Percentiles rank a stretch among this genome's conserved stretches.
Conservation (phyloP, 92 coral and sea anemone genomes). For the Siderastrea radians region DNA sequence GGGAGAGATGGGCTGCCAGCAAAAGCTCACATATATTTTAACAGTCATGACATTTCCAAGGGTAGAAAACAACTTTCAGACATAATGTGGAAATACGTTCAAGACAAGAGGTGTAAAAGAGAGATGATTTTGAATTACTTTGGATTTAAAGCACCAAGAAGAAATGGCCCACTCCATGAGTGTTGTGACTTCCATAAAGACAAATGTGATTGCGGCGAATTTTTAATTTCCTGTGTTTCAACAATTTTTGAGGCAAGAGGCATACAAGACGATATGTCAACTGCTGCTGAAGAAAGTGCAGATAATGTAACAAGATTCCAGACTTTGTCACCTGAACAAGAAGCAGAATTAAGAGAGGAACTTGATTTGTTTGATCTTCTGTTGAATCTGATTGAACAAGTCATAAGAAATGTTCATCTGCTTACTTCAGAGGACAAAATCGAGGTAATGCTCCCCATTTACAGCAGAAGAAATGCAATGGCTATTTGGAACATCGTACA, state of each 20-base stretch:
- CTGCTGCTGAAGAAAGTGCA: not conserved
- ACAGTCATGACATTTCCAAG: slow-evolving; percentile 56
- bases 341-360: slow-evolving; percentile 34
- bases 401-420: slow-evolving; percentile 4
- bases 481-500: not conserved
- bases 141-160: slow-evolving; percentile 32
- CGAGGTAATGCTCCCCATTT: slow-evolving; percentile 5
- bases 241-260: slow-evolving; percentile 17
- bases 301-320: not conserved
- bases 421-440: slow-evolving; percentile 12
- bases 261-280: slow-evolving; percentile 1
- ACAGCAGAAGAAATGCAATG: not conserved
- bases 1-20: slow-evolving; percentile 75
- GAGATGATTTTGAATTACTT: slow-evolving; percentile 59
- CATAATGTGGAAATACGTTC: slow-evolving; percentile 51
- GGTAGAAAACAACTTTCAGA: slow-evolving; percentile 46
- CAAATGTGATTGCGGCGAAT: slow-evolving; percentile 62
- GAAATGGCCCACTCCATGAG: slow-evolving; percentile 30
- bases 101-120: slow-evolving; percentile 44
- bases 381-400: slow-evolving; percentile 50
- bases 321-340: not conserved
- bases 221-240: slow-evolving; percentile 27
- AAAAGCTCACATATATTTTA: slow-evolving; percentile 43
- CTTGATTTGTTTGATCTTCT: slow-evolving; percentile 28
- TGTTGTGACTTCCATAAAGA: slow-evolving; percentile 65